Conservation (phyloP, 2,113 vertebrate genomes). For the Cricetomys ansorgei region DNA sequence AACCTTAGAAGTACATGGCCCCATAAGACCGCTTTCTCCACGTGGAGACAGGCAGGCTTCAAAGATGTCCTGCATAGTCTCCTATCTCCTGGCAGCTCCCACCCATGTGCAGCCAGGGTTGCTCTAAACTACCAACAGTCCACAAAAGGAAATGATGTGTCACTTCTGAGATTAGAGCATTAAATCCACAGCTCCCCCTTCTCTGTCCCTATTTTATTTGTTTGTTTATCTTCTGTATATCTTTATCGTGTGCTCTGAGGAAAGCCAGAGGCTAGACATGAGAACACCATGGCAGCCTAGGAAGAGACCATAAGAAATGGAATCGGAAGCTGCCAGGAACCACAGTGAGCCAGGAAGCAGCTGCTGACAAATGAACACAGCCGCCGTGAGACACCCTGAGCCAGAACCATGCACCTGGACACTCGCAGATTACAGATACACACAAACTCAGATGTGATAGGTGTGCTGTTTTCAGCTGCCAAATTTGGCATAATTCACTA, state of each 20-base stretch:
- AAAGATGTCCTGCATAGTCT: too few relatives aligned
- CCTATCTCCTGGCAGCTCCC: background rate
- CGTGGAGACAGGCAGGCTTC: background rate
- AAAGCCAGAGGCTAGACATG: background rate
- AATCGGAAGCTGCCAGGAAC: background rate
- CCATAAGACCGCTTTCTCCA: background rate
- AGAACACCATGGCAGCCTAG: background rate
- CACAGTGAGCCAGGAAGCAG: background rate
- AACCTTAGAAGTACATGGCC: background rate
- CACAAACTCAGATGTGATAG: background rate
- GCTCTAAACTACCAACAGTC: background rate
- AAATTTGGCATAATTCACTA: background rate
- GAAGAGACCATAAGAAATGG: background rate
- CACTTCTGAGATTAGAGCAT: background rate
- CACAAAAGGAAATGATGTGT: background rate
- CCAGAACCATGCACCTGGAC: background rate
- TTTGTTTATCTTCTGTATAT: too few relatives aligned
- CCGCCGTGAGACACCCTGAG: background rate
- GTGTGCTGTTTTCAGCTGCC: background rate
- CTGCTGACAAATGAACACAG: accelerated
- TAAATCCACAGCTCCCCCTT: background rate
- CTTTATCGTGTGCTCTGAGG: background rate
- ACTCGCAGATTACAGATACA: too few relatives aligned
- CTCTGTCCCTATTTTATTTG: too few relatives aligned
- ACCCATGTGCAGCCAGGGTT: accelerated